These are phyloP conservation scores for Drosophila pruinosa DNA, from an alignment of 1,140 invertebrate species.

Conservation along the genomic window DNA sequence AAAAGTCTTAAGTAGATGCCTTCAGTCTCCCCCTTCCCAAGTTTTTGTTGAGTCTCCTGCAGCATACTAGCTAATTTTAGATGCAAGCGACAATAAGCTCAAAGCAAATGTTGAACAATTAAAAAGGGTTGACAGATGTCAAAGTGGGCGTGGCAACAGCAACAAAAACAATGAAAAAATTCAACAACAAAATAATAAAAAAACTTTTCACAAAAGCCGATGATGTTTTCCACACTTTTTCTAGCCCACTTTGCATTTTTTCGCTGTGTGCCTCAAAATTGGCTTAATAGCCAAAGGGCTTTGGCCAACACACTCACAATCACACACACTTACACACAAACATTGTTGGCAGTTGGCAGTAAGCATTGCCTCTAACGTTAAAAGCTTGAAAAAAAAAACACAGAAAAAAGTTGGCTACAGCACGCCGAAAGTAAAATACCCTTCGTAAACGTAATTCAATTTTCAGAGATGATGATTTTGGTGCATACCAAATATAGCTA, in stretches of 20 bases:
- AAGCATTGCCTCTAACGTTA: constrained; percentile 22
- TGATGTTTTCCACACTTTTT: constrained; percentile 17
- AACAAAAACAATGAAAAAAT: constrained; percentile 9
- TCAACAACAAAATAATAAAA: constrained; percentile 12
- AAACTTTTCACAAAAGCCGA: constrained; percentile 19
- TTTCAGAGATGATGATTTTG: too few species aligned
- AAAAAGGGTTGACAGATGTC: constrained; percentile 59
- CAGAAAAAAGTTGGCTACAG: constrained; percentile 8
- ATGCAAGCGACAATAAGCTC: background rate
- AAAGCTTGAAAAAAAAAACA: constrained; percentile 54
- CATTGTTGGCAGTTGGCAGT: constrained; percentile 29
- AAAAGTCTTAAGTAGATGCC: background rate
- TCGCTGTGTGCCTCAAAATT: constrained; percentile 52
- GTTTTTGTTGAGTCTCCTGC: background rate
- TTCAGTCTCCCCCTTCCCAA: background rate
- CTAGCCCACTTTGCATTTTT: constrained; percentile 10
- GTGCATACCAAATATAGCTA: too few species aligned
- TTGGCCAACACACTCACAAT: constrained; percentile 21
- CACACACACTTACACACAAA: background rate
- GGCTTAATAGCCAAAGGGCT: constrained; percentile 60
- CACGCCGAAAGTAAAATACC: background rate
- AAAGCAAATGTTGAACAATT: constrained; percentile 56
- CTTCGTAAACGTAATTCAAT: background rate
- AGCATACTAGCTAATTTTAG: constrained; percentile 17
- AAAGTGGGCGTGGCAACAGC: constrained; percentile 14